Evolutionary conservation across 35 echinoderm and acorn worm genomes (phyloP), one percentile per base, ranked within the genome.

Genomic region (Heliocidaris erythrogramma): DNA sequence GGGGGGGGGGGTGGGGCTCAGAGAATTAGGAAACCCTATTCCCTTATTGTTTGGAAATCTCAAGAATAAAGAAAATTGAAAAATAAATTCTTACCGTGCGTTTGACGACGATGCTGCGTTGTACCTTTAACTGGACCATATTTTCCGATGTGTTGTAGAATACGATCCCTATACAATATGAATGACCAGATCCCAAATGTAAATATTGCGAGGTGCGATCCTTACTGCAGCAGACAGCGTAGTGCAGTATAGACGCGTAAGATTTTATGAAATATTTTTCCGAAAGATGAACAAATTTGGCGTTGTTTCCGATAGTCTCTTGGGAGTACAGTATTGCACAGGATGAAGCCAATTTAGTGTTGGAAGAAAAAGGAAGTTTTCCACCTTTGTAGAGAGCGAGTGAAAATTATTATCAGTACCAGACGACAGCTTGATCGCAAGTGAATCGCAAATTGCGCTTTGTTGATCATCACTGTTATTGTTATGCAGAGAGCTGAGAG

Each of bases 381-480:
- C 21, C 52, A 3, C 0, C 27, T 78, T 78, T n/a, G 21, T n/a
- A 18, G 18, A 21, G 65, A 78, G 18, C 65, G 65, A 21, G 5
- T 7, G 65, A 5, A n/a, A 78, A n/a, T n/a, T 78, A 7, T 21
- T 27, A n/a, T 27, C 18, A 21, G 21, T 2, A 78, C 31, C 87
- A 89, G 87, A 32, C 87, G 87, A 89, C 87, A 89, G 31, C 87
- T 89, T 48, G 87, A 31, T 47, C 24, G 47, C 87, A 89, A 89
- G 4, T 89, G 47, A 47, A 89, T 78, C 65, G 65, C 65, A 18
- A 78, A 21, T 18, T 24, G 31, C 87, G 87, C 87, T 89, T 89
- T 89, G 87, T 89, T 89, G 87, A 89, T 89, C 65, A 21, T 78
- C 87, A 13, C 30, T 89, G 87, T 89, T 89, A 89, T 89, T 89